Evolutionary conservation across 2,888 invertebrate genomes (phyloP).

Genomic region (Noctua comes): DNA sequence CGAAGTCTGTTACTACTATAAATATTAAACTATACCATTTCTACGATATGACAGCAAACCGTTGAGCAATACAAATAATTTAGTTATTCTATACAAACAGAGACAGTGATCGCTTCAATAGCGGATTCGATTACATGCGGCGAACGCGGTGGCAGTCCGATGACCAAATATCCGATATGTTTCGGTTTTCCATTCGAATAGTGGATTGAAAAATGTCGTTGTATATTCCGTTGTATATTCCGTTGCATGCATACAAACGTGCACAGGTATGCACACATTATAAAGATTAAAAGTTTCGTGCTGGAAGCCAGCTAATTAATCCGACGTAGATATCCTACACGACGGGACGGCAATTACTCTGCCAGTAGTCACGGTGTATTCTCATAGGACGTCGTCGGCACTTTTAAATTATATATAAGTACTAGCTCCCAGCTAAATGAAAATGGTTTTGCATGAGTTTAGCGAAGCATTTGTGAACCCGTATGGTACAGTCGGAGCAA

Average conservation of each 20-base stretch:
- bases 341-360: slow-evolving; percentile 81
- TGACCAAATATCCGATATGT: slow-evolving; percentile 80
- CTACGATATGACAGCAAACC: slow-evolving; percentile 56
- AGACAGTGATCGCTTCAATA: slow-evolving; percentile 76
- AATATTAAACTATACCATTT: slow-evolving; percentile 30
- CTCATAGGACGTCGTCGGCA: slow-evolving; percentile 74
- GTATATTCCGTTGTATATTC: slow-evolving; percentile 57
- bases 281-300: slow-evolving; percentile 81
- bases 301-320: slow-evolving; percentile 82
- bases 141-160: slow-evolving; percentile 75
- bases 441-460: slow-evolving; percentile 59
- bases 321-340: slow-evolving; percentile 75
- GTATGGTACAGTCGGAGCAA: slow-evolving; percentile 66
- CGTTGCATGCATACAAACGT: slow-evolving; percentile 42
- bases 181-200: slow-evolving; percentile 73
- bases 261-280: slow-evolving; percentile 72
- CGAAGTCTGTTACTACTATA: slow-evolving; percentile 23
- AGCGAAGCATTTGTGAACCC: slow-evolving; percentile 63
- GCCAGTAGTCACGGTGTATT: slow-evolving; percentile 76
- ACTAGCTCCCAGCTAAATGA: slow-evolving; percentile 43
- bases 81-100: slow-evolving; percentile 75
- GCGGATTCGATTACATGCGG: slow-evolving; percentile 83
- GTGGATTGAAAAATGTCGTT: slow-evolving; percentile 77
- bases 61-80: slow-evolving; percentile 72
- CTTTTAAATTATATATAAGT: slow-evolving; percentile 72